Percentiles rank a stretch among this genome's conserved stretches.
phyloP scores from a whole-genome alignment of 2,797 vertebrate genomes.

The Enteromius viviparus region DNA sequence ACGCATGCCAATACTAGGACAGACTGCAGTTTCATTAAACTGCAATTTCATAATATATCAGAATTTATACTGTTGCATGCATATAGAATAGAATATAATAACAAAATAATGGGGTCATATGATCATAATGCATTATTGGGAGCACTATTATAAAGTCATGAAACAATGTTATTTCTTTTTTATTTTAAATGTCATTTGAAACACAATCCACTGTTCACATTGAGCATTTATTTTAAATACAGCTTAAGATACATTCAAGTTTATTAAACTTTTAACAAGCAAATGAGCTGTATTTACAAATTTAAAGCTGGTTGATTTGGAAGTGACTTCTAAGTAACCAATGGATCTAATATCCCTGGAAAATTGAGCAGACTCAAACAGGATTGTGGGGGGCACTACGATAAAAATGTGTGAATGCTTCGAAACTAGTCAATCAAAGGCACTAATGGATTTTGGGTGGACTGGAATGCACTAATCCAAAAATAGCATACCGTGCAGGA shows the following conservation, averaged over 20 bases:
- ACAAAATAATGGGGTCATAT: background rate
- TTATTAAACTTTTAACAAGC: background rate
- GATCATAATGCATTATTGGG: background rate
- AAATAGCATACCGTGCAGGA: background rate
- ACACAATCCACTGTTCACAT: no score
- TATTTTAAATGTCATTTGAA: background rate
- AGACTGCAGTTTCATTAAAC: background rate
- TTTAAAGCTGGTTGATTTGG: background rate
- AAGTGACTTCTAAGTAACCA: background rate
- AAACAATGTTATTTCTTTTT: background rate
- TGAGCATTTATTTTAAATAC: background rate
- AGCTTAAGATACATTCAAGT: background rate
- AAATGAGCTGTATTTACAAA: background rate
- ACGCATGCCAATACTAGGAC: background rate
- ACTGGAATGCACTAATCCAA: background rate
- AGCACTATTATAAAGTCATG: background rate
- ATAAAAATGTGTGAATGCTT: background rate
- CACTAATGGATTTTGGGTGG: background rate
- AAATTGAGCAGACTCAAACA: background rate
- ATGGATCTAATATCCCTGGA: background rate
- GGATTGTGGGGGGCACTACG: background rate
- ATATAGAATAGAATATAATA: background rate
- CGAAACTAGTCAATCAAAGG: background rate
- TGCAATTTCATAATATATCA: background rate
- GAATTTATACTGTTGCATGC: background rate